Percentiles rank a stretch among this genome's conserved stretches.
Evolutionary conservation across 2,888 invertebrate species (phyloP).

Genomic region (Apamea monoglypha): DNA sequence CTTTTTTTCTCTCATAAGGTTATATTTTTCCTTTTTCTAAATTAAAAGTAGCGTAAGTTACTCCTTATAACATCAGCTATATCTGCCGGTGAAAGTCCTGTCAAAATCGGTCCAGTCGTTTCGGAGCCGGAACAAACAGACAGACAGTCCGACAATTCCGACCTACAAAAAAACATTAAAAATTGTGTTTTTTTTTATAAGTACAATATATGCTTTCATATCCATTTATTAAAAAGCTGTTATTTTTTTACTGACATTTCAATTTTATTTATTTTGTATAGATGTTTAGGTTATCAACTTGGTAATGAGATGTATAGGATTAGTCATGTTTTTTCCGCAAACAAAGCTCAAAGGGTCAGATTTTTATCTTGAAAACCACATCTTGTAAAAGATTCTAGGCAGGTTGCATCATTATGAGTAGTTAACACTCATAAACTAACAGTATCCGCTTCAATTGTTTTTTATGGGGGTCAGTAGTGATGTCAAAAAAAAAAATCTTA

Average conservation of each 20-base stretch:
- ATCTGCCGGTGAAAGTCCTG: neutral
- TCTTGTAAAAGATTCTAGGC: neutral
- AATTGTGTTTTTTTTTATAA: neutral
- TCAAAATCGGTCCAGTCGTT: neutral
- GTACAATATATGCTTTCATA: neutral
- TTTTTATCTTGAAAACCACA: conserved; percentile 38
- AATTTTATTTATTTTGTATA: neutral
- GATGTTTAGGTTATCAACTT: conserved; percentile 5
- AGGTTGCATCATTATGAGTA: conserved; percentile 20
- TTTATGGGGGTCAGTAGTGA: neutral
- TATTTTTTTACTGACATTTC: neutral
- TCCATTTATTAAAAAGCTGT: neutral
- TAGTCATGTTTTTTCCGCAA: conserved; percentile 54
- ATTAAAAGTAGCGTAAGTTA: neutral
- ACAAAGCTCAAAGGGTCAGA: conserved; percentile 42
- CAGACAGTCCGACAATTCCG: neutral
- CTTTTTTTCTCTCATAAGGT: too few species aligned
- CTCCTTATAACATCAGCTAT: neutral
- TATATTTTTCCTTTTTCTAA: neutral
- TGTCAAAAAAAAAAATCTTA: too few species aligned
- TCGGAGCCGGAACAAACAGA: neutral
- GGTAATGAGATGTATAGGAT: conserved; percentile 28
- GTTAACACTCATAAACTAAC: neutral
- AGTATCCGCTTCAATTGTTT: neutral
- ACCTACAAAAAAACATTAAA: too few species aligned